Evolutionary conservation across 2,888 invertebrate genomes (phyloP).

Genomic region (Cyrtodaria siliqua): DNA sequence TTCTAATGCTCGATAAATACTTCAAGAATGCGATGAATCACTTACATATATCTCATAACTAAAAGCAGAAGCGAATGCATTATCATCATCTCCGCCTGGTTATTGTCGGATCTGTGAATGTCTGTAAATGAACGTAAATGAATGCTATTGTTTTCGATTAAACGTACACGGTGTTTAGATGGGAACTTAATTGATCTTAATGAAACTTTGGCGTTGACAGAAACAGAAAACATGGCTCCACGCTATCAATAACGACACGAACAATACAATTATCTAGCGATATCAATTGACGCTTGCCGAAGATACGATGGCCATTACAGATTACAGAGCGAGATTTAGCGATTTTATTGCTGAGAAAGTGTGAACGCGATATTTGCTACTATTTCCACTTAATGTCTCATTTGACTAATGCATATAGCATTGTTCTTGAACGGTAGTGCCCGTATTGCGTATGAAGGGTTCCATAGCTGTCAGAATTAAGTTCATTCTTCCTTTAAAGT

Average conservation of each 20-base stretch:
- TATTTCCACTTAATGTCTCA: too few species aligned
- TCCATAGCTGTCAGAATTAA: too few species aligned
- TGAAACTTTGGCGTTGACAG: slow-evolving; percentile 59
- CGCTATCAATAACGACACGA: slow-evolving; percentile 45
- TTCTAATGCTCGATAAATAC: too few species aligned
- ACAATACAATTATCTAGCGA: slow-evolving; percentile 55
- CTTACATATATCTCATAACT: too few species aligned
- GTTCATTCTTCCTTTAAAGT: too few species aligned
- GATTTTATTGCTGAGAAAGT: slow-evolving; percentile 29
- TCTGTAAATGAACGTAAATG: slow-evolving; percentile 15
- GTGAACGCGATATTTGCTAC: slow-evolving; percentile 16
- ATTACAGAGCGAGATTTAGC: slow-evolving; percentile 20
- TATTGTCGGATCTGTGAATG: too few species aligned
- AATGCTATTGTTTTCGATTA: slow-evolving; percentile 56
- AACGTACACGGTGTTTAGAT: slow-evolving; percentile 56
- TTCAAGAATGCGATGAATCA: too few species aligned
- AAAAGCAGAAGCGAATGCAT: too few species aligned
- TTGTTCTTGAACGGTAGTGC: too few species aligned
- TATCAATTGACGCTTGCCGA: slow-evolving; percentile 52
- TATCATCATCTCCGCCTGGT: too few species aligned
- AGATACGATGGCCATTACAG: slow-evolving; percentile 18
- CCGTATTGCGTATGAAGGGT: too few species aligned
- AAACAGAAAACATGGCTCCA: slow-evolving; percentile 55
- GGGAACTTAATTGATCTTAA: slow-evolving; percentile 62
- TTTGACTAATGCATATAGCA: too few species aligned